Evolutionary conservation across 2,797 vertebrate genomes (phyloP), one percentile per base, ranked within the genome.

Genomic region (Ptychobarbus kaznakovi): DNA sequence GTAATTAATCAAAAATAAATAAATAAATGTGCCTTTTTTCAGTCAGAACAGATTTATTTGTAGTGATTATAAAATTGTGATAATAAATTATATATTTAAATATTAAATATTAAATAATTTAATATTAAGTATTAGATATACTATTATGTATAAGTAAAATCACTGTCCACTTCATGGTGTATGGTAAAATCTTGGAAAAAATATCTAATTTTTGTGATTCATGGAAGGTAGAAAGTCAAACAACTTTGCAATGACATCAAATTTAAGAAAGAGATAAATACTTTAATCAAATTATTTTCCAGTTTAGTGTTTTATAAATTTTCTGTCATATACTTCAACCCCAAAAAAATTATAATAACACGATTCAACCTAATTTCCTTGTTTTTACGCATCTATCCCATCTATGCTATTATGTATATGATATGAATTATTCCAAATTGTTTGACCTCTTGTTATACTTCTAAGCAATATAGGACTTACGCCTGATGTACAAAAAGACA

Each of bases 11-110:
- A 58, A 13, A 25, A 42, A 40, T 15, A 58, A 61, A 40, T 25
- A 25, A 16, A 90, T 63, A 6, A 74, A 82, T 42, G 3, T 38
- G 10, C 40, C 32, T 6, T 9, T 92, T 77, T 90, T 90, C 87
- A 89, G 16, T 80, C 25, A 73, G 28, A 13, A 69, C 11, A 13
- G 2, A 8, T 44, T 44, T 46, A 35, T 72, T n/a, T 72, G 22
- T n/a, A 15, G 42, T 15, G 40, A 32, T 66, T 66, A 66, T 66
- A 32, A 32, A 6, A 65, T 65, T 65, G 15, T 0, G 32, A 32
- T 16, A 32, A 35, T 16, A 32, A 32, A 16, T 15, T n/a, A 28
- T 63, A 18, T 18, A 53, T 53, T 32, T 2, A 32, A 32, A 32
- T 32, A 32, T 28, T 28, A 28, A 28, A 28, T 28, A 28, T 32